Conservation (phyloP, 2,113 vertebrate genomes). For the Crocuta crocuta region DNA sequence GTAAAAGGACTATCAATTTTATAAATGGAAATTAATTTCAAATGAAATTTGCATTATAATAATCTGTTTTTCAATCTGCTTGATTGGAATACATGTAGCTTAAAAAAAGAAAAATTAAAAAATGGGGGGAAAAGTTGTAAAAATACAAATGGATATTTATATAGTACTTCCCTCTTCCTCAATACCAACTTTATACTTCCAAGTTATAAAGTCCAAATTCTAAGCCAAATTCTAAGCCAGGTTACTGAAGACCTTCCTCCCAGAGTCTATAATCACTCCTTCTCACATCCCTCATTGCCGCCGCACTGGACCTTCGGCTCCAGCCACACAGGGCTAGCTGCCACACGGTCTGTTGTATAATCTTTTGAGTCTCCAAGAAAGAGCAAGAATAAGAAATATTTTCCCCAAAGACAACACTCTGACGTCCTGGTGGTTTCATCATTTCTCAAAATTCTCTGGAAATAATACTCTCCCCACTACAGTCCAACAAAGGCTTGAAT, state of each 20-base stretch:
- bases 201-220: not conserved
- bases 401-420: not conserved
- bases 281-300: not conserved
- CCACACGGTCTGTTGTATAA: not conserved
- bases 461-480: not conserved
- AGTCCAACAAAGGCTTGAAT: not conserved
- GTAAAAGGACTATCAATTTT: not conserved
- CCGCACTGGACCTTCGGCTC: not conserved
- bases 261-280: not conserved
- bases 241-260: not conserved
- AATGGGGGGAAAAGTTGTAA: not conserved
- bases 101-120: slow-evolving; percentile 30
- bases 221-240: not conserved
- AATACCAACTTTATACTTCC: not conserved
- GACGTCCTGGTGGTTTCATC: not conserved
- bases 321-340: not conserved
- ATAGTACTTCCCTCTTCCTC: not conserved
- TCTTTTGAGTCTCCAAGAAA: not conserved
- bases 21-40: not conserved
- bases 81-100: not conserved
- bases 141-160: not conserved
- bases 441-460: not conserved
- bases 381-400: slow-evolving; percentile 7
- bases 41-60: not conserved
- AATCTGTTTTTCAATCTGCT: not conserved